These are phyloP conservation scores for Cryptus viduatorius DNA, from an alignment of 2,888 invertebrate species.

Conservation along the genomic window DNA sequence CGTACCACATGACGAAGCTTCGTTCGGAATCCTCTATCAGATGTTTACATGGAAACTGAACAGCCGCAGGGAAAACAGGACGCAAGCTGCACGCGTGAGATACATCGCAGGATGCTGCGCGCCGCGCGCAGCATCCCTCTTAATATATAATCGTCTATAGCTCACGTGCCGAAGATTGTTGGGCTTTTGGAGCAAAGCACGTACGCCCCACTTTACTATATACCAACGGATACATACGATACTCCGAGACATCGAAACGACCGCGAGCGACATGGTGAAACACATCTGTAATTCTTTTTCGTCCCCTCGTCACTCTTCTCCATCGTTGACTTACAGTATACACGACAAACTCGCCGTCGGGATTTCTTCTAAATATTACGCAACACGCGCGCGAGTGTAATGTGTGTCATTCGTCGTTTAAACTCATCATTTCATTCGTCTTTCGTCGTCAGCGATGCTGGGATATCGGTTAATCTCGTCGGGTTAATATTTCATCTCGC, in stretches of 20 bases:
- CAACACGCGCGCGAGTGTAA: slow-evolving; percentile 29
- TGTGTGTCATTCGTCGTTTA: background rate
- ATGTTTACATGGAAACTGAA: background rate
- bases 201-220: slow-evolving; percentile 71
- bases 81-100: slow-evolving; percentile 14
- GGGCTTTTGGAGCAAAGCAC: slow-evolving; percentile 64
- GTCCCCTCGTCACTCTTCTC: slow-evolving; percentile 53
- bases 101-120: background rate
- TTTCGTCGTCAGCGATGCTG: background rate
- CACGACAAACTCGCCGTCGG: slow-evolving; percentile 8
- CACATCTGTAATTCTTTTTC: slow-evolving; percentile 72
- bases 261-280: slow-evolving; percentile 42
- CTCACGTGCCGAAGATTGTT: slow-evolving; percentile 56
- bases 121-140: background rate
- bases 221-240: background rate
- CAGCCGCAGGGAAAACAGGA: slow-evolving; percentile 2
- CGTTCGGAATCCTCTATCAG: background rate
- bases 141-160: slow-evolving; percentile 2
- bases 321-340: background rate
- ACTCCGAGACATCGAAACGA: background rate
- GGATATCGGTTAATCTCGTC: too few species aligned
- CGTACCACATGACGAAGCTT: background rate
- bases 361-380: slow-evolving; percentile 62
- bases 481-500: too few species aligned
- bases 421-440: background rate